Evolutionary conservation across 2,797 vertebrate species (phyloP), one percentile per base, ranked within the genome.

Genomic region (Scolopax bukidnonensis): DNA sequence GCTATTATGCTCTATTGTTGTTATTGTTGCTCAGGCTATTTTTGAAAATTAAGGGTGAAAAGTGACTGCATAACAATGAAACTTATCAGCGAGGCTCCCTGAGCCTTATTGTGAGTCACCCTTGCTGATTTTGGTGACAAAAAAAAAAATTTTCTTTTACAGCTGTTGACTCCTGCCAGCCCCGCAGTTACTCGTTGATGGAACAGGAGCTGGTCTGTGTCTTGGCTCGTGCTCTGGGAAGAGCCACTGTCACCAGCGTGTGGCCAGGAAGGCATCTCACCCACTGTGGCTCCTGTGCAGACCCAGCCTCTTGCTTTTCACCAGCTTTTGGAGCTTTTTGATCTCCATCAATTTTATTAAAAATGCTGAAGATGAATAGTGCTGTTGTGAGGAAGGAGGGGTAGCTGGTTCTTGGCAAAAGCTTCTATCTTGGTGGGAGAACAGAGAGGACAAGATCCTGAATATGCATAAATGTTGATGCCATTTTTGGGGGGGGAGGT

Each of bases 31-130:
- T 95, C 25, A 3, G 79, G 28, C 36, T 92, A 47, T 94, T 96
- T 94, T 91, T 97, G 82, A 87, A 93, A 92, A 50, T 80, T 65
- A 69, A 53, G 79, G 89, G 73, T 89, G 90, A 68, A 86, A 90
- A 94, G 90, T 71, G 79, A 77, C 79, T 78, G 79, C 23, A 16
- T 65, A 83, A 93, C 71, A 97, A 53, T 60, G 68, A 90, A 73
- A 74, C 40, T 90, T 86, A 91, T 89, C 91, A 95, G 0, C 3
- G 5, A 90, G 68, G 86, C 88, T 94, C 89, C 91, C 79, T 0
- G 8, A 77, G 85, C 77, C 32, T 80, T 80, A 3, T 43, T 71
- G 63, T 96, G 95, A 95, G 89, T 97, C 95, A 96, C 69, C 45
- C 71, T 57, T 5, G 24, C 65, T 68, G 79, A 51, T 93, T 92